Percentiles rank a stretch among this genome's conserved stretches.
Evolutionary conservation across 2,113 vertebrate genomes (phyloP).

Genomic region (Malurus elegans): DNA sequence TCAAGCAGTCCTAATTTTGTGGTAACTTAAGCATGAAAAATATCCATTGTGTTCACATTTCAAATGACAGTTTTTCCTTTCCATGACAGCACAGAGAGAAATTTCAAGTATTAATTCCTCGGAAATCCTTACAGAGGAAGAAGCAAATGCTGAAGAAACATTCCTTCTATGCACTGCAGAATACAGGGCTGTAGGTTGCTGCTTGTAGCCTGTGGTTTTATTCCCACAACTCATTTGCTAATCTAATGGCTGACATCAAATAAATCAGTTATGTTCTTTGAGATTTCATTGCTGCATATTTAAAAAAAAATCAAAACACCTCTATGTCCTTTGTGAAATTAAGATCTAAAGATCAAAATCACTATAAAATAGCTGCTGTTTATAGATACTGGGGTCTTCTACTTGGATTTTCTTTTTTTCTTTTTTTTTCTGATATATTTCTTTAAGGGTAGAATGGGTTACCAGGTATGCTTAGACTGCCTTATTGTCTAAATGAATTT

Average conservation of each 20-base stretch:
- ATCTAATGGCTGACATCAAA: not conserved
- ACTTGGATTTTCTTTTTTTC: not conserved
- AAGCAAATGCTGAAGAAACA: not conserved
- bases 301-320: not conserved
- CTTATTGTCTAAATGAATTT: not conserved
- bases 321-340: not conserved
- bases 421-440: not conserved
- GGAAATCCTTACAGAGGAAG: not conserved
- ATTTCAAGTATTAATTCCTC: not conserved
- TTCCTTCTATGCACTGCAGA: not conserved
- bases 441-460: not conserved
- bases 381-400: not conserved
- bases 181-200: not conserved
- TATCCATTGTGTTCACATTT: constrained; percentile 9
- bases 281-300: not conserved
- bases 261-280: not conserved
- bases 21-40: constrained; percentile 26
- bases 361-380: not conserved
- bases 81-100: not conserved
- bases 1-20: constrained; percentile 22
- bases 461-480: not conserved
- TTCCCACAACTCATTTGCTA: not conserved
- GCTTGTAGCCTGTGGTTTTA: not conserved
- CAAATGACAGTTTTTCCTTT: not conserved
- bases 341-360: not conserved